Evolutionary conservation across 2,113 vertebrate genomes (phyloP).

Genomic region (Campylomormyrus numenius): DNA sequence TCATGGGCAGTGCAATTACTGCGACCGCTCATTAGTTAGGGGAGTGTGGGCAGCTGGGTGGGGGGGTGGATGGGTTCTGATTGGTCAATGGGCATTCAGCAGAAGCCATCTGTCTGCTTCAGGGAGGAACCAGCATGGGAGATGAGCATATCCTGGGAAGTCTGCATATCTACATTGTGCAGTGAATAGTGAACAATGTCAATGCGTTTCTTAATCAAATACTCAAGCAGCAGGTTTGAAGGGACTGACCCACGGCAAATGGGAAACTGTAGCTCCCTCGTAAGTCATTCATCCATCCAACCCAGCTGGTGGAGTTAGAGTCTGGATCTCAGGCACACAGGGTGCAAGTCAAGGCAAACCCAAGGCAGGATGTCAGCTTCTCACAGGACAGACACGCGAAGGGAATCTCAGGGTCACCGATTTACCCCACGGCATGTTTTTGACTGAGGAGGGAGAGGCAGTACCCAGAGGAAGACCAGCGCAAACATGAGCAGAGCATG

Average conservation of each 20-base stretch:
- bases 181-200: neutral
- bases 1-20: conserved; percentile 62
- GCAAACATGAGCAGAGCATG: neutral
- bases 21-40: conserved; percentile 60
- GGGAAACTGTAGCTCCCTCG: neutral
- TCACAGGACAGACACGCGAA: neutral
- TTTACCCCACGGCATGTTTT: neutral
- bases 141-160: neutral
- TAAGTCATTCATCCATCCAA: neutral
- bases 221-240: neutral
- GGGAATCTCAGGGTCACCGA: neutral
- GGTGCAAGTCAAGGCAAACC: neutral
- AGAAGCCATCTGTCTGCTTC: neutral
- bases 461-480: neutral
- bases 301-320: neutral
- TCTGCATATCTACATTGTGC: neutral
- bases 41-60: conserved; percentile 28
- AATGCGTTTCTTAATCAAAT: neutral
- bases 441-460: neutral
- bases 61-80: conserved; percentile 24
- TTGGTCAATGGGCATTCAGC: neutral
- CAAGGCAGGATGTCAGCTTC: neutral
- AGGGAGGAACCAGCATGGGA: neutral
- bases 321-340: neutral
- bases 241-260: neutral